Percentiles rank a stretch among this genome's conserved stretches.
These are phyloP conservation scores for Malurus cyaneus DNA, from an alignment of 2,113 vertebrate species.

Conservation along the genomic window DNA sequence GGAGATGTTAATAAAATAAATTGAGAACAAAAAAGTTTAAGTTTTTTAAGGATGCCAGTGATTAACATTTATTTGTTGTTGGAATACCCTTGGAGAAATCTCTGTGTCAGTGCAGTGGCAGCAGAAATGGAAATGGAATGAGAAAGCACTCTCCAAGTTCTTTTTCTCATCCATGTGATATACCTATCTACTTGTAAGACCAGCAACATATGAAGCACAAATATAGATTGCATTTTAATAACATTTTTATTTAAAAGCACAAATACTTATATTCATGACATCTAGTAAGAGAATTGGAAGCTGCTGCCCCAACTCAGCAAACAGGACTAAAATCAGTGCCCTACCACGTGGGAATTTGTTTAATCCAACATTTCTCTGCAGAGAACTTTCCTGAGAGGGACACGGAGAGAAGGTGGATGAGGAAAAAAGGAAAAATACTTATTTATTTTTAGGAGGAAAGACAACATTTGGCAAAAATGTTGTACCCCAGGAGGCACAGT, in stretches of 20 bases:
- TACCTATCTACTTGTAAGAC: background rate
- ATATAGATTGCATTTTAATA: background rate
- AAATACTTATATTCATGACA: background rate
- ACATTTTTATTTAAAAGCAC: background rate
- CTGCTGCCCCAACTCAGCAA: background rate
- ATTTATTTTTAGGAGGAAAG: background rate
- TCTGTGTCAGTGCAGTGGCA: background rate
- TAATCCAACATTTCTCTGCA: background rate
- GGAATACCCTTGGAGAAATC: background rate
- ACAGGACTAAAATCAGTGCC: background rate
- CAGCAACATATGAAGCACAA: background rate
- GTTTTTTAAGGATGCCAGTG: background rate
- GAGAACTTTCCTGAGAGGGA: background rate
- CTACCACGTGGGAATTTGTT: background rate
- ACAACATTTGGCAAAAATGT: background rate
- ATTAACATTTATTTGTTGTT: background rate
- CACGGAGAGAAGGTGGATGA: background rate
- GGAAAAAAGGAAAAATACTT: background rate
- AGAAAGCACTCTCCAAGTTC: background rate
- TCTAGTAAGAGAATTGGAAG: background rate
- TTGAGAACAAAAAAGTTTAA: background rate
- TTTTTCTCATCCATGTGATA: background rate
- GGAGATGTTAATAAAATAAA: rapidly evolving
- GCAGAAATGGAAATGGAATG: background rate
- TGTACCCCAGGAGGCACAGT: background rate